These are phyloP conservation scores for Rhabditophanes sp. DNA, from an alignment of 2,888 invertebrate species.

Conservation along the genomic window DNA sequence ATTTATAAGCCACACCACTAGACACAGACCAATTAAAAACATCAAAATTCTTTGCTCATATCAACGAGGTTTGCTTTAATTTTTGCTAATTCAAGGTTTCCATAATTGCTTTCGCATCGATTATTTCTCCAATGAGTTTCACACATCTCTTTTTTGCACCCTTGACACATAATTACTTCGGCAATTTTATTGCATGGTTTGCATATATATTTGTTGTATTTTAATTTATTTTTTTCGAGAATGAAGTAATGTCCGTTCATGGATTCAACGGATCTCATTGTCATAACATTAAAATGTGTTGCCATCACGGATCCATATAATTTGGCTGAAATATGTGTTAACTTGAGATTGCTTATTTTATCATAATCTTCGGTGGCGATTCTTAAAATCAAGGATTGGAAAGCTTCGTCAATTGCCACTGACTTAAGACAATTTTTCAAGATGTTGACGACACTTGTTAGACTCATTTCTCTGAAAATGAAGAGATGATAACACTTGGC, in stretches of 20 bases:
- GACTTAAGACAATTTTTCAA: too few relatives aligned
- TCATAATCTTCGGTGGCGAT: too few relatives aligned
- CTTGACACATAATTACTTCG: slow-evolving; percentile 25
- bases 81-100: slow-evolving; percentile 16
- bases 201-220: slow-evolving; percentile 23
- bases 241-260: slow-evolving; percentile 22
- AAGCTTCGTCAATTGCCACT: too few relatives aligned
- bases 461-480: too few relatives aligned
- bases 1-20: too few relatives aligned
- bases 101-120: slow-evolving; percentile 23
- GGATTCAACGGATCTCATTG: slow-evolving; percentile 9
- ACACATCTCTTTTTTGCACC: slow-evolving; percentile 27
- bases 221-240: slow-evolving; percentile 17
- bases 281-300: slow-evolving; percentile 26
- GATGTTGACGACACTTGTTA: too few relatives aligned
- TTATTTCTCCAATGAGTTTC: slow-evolving; percentile 17
- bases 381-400: too few relatives aligned
- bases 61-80: slow-evolving; percentile 26
- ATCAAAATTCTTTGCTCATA: too few relatives aligned
- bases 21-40: too few relatives aligned
- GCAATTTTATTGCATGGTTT: slow-evolving; percentile 20
- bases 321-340: too few relatives aligned
- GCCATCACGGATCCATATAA: slow-evolving; percentile 34
- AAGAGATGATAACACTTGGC: too few relatives aligned
- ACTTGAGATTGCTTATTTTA: too few relatives aligned